phyloP scores from a whole-genome alignment of 2,888 invertebrate genomes.

The Blastobasis lacticolella region DNA sequence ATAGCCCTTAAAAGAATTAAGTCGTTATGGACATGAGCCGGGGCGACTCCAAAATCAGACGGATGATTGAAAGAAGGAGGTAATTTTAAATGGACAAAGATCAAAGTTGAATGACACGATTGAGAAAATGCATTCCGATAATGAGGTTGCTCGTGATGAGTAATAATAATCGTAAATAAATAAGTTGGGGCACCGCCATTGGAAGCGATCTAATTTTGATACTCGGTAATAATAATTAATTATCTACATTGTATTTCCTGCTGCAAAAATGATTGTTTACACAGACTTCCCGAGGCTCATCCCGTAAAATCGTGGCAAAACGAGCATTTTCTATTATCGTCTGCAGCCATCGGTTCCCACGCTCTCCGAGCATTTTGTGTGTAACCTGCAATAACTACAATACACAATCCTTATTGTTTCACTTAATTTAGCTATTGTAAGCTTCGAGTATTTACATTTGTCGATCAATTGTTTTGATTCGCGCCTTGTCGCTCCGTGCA shows the following conservation, averaged over 20 bases:
- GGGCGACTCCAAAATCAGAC: slow-evolving; percentile 42
- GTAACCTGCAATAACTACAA: slow-evolving; percentile 56
- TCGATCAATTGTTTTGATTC: slow-evolving; percentile 43
- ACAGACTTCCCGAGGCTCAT: slow-evolving; percentile 40
- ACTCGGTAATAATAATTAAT: too few species aligned
- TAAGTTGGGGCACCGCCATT: slow-evolving; percentile 14
- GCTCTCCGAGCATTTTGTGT: slow-evolving; percentile 57
- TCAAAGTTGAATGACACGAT: slow-evolving; percentile 68
- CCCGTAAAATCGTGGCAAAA: slow-evolving; percentile 36
- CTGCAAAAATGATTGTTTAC: slow-evolving; percentile 32
- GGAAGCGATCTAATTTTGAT: too few species aligned
- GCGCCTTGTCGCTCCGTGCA: slow-evolving; percentile 20
- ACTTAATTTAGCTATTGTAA: slow-evolving; percentile 68
- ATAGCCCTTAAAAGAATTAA: slow-evolving; percentile 10
- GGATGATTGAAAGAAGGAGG: slow-evolving; percentile 59
- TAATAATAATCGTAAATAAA: slow-evolving; percentile 30
- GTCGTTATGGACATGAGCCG: slow-evolving; percentile 35
- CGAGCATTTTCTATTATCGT: slow-evolving; percentile 52
- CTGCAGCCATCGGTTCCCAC: slow-evolving; percentile 58
- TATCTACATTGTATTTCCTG: too few species aligned
- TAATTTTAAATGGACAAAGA: slow-evolving; percentile 55
- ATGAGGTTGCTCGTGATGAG: slow-evolving; percentile 50
- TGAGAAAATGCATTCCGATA: slow-evolving; percentile 43
- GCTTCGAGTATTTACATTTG: slow-evolving; percentile 61
- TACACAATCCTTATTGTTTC: slow-evolving; percentile 71